Base-by-base conservation (phyloP, 2,797 vertebrate genomes). In the Enteromius anoplus region DNA sequence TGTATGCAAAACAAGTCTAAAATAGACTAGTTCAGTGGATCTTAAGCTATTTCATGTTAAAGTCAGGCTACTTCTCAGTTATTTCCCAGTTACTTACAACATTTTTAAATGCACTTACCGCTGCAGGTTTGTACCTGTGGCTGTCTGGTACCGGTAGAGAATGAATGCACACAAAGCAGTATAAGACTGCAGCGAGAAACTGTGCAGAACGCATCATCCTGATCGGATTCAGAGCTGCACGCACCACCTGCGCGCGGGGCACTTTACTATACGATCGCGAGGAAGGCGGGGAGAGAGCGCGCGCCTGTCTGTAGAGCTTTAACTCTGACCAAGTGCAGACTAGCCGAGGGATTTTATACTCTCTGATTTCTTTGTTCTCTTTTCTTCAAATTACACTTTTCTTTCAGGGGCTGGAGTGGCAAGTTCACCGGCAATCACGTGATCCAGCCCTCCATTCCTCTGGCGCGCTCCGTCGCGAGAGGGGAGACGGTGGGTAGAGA, bases 361-460 rank as follows among this genome's bases (percentile, higher is more conserved):
- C 85, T 81, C 72, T 37, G 83, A 76, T 84, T 84, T 86, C 89
- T 89, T 90, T 90, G 88, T 89, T 89, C 85, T 88, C 87, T 85
- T 81, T 85, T 82, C 86, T 90, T 86, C 86, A 87, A 86, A 88
- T 89, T 85, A 77, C 85, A 86, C 88, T 84, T 83, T 73, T 69
- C 81, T 83, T 81, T 85, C 65, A 83, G 72, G 72, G 76, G 86
- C 85, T 81, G 79, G 85, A 81, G 87, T 80, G 85, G 87, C 81
- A 88, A 86, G 87, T 90, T 89, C 83, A 78, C 77, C 76, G 69
- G 72, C 42, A 70, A 78, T 72, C 86, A 91, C 88, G 89, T 91
- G 88, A 88, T 75, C 73, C 58, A 82, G 79, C 49, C 72, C 73
- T 72, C 81, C 37, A 37, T 80, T 73, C 83, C 75, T 80, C 83